Conservation (phyloP, 1,140 invertebrate genomes). For the Drosophila prosaltans region DNA sequence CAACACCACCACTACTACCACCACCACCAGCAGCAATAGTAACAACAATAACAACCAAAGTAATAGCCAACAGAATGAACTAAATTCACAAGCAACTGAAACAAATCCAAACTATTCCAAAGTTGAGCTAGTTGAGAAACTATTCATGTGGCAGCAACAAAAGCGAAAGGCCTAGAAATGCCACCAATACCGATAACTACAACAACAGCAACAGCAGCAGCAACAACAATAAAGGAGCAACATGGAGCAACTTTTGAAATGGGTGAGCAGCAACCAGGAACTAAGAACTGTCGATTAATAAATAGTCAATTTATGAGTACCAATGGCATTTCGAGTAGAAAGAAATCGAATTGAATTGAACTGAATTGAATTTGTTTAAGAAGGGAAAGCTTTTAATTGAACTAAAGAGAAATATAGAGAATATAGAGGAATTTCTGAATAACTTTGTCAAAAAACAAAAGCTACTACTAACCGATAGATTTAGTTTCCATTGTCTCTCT, state of each 20-base stretch:
- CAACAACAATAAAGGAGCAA: constrained; percentile 39
- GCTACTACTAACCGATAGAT: too few relatives aligned
- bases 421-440: too few relatives aligned
- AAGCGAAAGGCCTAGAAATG: constrained; percentile 65
- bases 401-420: too few relatives aligned
- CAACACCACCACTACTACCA: constrained; percentile 32
- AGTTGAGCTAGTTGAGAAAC: constrained; percentile 70
- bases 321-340: constrained; percentile 16
- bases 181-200: constrained; percentile 11
- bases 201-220: constrained; percentile 25
- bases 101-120: constrained; percentile 65
- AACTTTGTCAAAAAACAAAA: too few relatives aligned
- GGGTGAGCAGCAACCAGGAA: constrained; percentile 42
- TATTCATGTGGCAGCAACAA: constrained; percentile 72
- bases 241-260: constrained; percentile 57
- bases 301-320: background rate
- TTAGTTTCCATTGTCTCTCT: too few relatives aligned
- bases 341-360: background rate
- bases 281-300: background rate
- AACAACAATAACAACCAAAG: constrained; percentile 33
- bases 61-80: constrained; percentile 39
- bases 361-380: background rate
- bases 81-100: constrained; percentile 36
- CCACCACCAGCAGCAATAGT: constrained; percentile 29
- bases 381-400: too few relatives aligned